A percentile compares a stretch with the other conserved stretches of the same genome.
phyloP scores from a whole-genome alignment of 2,797 vertebrate genomes.

The Gambelia wislizenii region DNA sequence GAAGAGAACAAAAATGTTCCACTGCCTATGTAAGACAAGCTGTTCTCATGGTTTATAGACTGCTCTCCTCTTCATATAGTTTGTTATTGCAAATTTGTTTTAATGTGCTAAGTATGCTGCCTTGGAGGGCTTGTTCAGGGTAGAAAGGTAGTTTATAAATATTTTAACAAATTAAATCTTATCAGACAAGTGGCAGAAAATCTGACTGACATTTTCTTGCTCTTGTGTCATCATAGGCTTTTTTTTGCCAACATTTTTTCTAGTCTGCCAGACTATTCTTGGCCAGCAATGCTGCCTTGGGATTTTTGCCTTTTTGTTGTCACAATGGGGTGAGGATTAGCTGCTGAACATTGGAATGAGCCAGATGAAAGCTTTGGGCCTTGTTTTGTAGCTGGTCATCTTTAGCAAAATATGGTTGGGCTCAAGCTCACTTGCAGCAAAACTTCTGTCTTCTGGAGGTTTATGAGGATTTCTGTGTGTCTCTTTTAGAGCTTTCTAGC shows the following conservation, averaged over 20 bases:
- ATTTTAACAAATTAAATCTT: not conserved
- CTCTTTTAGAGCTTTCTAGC: not conserved
- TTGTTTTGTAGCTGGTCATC: not conserved
- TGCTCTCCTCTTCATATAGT: not conserved
- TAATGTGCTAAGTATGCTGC: not conserved
- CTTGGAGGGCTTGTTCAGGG: not conserved
- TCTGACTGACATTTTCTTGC: constrained; percentile 29
- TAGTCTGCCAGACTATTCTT: not conserved
- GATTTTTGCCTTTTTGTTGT: not conserved
- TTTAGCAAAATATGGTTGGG: not conserved
- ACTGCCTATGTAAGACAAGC: not conserved
- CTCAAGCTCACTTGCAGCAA: not conserved
- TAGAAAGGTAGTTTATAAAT: not conserved
- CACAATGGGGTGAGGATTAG: not conserved
- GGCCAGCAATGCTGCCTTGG: no score
- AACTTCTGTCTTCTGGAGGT: not conserved
- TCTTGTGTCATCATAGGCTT: not conserved
- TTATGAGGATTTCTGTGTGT: not conserved
- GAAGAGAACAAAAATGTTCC: not conserved
- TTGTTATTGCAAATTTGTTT: not conserved
- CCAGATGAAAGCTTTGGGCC: not conserved
- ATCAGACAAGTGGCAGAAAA: constrained; percentile 66
- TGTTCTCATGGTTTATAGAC: not conserved
- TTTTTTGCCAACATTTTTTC: not conserved
- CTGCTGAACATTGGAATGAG: not conserved